phyloP scores from a whole-genome alignment of 2,113 vertebrate genomes.

The Procavia capensis region DNA sequence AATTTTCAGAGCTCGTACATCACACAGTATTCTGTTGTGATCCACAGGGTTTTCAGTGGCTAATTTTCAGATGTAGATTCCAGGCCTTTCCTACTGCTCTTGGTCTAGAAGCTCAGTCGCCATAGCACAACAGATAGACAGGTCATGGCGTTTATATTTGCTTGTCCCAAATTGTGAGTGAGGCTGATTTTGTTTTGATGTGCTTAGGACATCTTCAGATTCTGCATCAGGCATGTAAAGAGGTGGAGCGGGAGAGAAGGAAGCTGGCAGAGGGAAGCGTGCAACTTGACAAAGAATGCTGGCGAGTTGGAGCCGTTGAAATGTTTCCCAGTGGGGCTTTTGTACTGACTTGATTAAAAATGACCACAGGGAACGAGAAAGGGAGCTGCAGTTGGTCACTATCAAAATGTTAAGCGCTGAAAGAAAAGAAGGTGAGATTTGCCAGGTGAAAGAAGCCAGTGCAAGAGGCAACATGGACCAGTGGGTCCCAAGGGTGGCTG shows the following conservation, averaged over 20 bases:
- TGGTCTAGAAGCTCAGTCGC: no score
- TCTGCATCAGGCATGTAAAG: not conserved
- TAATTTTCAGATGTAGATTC: no score
- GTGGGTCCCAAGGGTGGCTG: not conserved
- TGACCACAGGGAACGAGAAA: not conserved
- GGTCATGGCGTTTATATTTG: no score
- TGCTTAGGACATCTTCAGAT: not conserved
- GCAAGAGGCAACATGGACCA: not conserved
- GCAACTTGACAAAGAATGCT: not conserved
- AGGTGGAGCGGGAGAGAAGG: not conserved
- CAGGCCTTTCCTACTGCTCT: no score
- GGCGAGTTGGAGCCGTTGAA: not conserved
- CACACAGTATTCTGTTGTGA: no score
- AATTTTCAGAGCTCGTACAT: no score
- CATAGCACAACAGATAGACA: no score
- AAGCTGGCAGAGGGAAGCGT: not conserved
- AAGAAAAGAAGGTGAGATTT: not conserved
- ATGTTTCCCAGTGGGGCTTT: not conserved
- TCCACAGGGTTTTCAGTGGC: no score
- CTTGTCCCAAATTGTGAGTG: no score
- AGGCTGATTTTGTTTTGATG: not conserved
- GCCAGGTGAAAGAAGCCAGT: not conserved
- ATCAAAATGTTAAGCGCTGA: not conserved
- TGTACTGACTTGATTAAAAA: not conserved
- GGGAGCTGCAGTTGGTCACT: not conserved